Evolutionary conservation across 2,888 invertebrate genomes (phyloP), one percentile per base, ranked within the genome.

Genomic region (Anodontia alba): DNA sequence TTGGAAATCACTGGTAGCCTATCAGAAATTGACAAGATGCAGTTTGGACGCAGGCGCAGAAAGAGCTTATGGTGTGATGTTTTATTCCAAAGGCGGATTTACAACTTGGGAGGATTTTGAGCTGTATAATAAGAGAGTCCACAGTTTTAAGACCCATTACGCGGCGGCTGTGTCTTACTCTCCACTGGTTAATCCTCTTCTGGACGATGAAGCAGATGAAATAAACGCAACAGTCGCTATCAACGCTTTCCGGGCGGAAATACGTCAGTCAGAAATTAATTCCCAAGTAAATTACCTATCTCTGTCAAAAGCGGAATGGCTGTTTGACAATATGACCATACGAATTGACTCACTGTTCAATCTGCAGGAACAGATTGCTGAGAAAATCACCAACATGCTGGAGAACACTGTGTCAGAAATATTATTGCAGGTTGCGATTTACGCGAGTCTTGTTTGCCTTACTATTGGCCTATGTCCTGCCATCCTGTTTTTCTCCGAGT

Each of bases 31-130:
- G 0, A 95, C 98, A 0, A 96, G 97, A 12, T 97, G 97, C 92
- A 97, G 98, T 84, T 98, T 98, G 93, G 97, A 97, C 92, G 96
- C 97, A 80, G 98, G 97, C 0, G 97, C 98, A 78, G 97, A 97
- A 0, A 97, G 97, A 33, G 97, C 98, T 0, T 96, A 97, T 86
- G 98, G 98, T 2, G 97, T 97, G 83, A 97, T 97, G 94, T 98
- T 97, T 94, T 98, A 97, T 92, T 97, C 97, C 0, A 95, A 97
- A 86, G 98, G 98, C 0, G 95, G 95, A 1, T 90, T 90, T 74
- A 95, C 97, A 0, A 95, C 96, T 12, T 96, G 96, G 0, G 96
- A 96, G 54, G 96, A 96, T 78, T 97, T 97, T 93, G 96, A 96
- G 46, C 96, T 96, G 84, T 98, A 97, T 93, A 97, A 98, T 87